These are phyloP conservation scores for Pempheris klunzingeri DNA, from an alignment of 2,797 vertebrate genomes.

Conservation along the genomic window DNA sequence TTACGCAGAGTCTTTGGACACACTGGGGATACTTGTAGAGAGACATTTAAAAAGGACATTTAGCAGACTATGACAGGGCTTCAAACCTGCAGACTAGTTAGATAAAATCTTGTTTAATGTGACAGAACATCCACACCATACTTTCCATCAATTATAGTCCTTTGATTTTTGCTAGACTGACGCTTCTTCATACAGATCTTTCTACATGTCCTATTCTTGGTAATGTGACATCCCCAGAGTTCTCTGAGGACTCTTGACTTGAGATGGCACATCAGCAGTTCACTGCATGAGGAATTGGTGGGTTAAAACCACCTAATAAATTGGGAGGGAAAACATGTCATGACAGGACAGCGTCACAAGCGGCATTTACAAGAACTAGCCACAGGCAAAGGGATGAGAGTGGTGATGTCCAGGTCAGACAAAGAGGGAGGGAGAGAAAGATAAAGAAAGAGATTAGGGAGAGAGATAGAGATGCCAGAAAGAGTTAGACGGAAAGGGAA, in stretches of 20 bases:
- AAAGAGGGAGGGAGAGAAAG: conserved; percentile 11
- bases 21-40: no score
- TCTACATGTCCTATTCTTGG: conserved; percentile 21
- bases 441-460: conserved; percentile 11
- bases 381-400: conserved; percentile 53
- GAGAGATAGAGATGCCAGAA: conserved; percentile 17
- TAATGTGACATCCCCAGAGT: conserved; percentile 43
- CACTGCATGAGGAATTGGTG: conserved; percentile 62
- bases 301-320: conserved; percentile 58
- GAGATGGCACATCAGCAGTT: conserved; percentile 45
- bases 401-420: conserved; percentile 44
- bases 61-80: conserved; percentile 20
- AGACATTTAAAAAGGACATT: no score
- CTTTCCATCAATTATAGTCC: conserved; percentile 14
- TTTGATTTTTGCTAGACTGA: conserved; percentile 11
- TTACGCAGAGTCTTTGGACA: no score
- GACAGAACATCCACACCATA: neutral
- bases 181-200: conserved; percentile 20
- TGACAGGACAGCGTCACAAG: conserved; percentile 58
- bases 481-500: conserved; percentile 22
- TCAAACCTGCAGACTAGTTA: neutral
- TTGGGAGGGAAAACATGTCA: conserved; percentile 65
- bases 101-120: conserved; percentile 18
- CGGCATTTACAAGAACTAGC: conserved; percentile 43
- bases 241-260: conserved; percentile 18